Evolutionary conservation across 2,113 vertebrate species (phyloP).

Genomic region (Tyrannus savana): DNA sequence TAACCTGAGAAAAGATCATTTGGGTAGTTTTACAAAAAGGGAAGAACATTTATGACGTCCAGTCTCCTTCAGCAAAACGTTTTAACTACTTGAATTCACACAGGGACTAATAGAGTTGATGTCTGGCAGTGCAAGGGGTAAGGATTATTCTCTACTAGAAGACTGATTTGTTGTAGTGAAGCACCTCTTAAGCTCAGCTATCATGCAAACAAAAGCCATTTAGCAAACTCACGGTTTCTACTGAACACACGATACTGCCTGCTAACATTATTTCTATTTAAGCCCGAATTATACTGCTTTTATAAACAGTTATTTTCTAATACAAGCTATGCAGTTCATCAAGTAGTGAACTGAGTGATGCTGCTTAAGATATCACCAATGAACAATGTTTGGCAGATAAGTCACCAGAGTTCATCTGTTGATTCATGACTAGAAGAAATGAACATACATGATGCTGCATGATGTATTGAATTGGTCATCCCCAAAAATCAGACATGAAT

Average conservation of each 20-base stretch:
- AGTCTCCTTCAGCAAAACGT: background rate
- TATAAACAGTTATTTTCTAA: background rate
- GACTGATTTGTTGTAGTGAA: background rate
- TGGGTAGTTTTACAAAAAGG: background rate
- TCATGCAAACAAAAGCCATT: background rate
- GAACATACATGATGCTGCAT: background rate
- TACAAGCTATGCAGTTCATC: background rate
- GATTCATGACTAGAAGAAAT: background rate
- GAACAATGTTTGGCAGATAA: background rate
- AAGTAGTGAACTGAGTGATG: background rate
- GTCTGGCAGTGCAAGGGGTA: constrained; percentile 32
- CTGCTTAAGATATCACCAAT: background rate
- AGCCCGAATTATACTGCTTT: background rate
- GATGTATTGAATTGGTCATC: background rate
- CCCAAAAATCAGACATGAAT: background rate
- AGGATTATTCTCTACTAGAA: constrained; percentile 7
- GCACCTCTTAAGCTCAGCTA: background rate
- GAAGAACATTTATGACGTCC: background rate
- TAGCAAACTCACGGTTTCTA: background rate
- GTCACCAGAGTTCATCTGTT: background rate
- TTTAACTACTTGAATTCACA: constrained; percentile 31
- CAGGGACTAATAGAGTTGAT: constrained; percentile 43
- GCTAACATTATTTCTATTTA: background rate
- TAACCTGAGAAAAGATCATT: constrained; percentile 43
- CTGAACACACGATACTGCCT: background rate